A percentile compares a stretch with the other conserved stretches of the same genome.
phyloP scores from a whole-genome alignment of 2,888 invertebrate species.

The Drosophila emarginata region DNA sequence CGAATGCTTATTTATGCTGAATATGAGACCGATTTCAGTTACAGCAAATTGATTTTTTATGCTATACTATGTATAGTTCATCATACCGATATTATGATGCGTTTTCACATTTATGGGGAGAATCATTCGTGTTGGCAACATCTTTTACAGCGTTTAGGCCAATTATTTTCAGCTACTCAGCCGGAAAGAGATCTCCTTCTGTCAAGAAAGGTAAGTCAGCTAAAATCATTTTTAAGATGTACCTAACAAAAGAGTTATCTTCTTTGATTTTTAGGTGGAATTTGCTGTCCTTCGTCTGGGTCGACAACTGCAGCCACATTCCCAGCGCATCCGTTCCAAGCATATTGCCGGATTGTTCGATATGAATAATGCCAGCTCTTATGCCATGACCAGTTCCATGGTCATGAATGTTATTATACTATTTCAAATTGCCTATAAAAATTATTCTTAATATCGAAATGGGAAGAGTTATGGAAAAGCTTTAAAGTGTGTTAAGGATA shows the following conservation, averaged over 20 bases:
- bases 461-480: neutral
- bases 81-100: constrained; percentile 39
- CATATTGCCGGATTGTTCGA: constrained; percentile 59
- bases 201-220: constrained; percentile 39
- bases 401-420: constrained; percentile 45
- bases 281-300: constrained; percentile 43
- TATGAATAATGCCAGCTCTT: constrained; percentile 27
- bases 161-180: constrained; percentile 26
- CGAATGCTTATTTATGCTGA: constrained; percentile 39
- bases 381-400: constrained; percentile 35
- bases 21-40: neutral
- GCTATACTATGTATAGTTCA: constrained; percentile 17
- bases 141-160: constrained; percentile 9
- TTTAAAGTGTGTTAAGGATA: neutral
- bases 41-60: neutral
- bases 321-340: constrained; percentile 32
- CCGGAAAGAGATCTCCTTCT: constrained; percentile 5
- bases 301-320: constrained; percentile 38
- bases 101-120: constrained; percentile 47
- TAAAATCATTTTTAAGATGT: neutral
- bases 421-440: constrained; percentile 59
- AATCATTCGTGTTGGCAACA: constrained; percentile 33
- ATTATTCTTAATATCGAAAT: constrained; percentile 25
- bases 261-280: constrained; percentile 52
- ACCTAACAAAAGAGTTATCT: neutral